Base-by-base conservation (phyloP, 2,888 invertebrate species). In the Erannis defoliaria region DNA sequence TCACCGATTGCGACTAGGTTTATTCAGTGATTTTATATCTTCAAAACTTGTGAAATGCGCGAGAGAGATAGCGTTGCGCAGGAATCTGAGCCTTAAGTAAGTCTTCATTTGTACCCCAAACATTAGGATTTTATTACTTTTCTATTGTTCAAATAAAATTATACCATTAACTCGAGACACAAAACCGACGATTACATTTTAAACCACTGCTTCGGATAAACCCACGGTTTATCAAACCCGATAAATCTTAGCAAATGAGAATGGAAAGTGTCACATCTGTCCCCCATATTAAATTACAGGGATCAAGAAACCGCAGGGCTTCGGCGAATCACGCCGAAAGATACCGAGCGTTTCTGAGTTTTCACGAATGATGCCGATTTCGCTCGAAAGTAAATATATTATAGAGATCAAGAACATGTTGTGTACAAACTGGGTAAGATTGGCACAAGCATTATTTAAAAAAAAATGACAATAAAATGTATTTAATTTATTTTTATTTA, bases 221-320 rank as follows among this genome's bases (percentile, higher is more conserved):
- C 50, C 55, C 19, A 40, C 51, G 43, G 54, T 55, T 54, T 60
- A 55, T 55, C 50, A 57, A 53, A 54, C 37, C 59, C 55, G 49
- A 67, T 67, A 64, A 67, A 67, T 64, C 62, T 61, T 60, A 61
- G 61, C 63, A 58, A 67, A 63, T 61, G 67, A 61, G 60, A 58
- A 65, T 63, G 65, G 65, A 55, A 59, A 62, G 45, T 56, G 65
- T 65, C 65, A 58, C 62, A 65, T 67, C 46, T 64, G 62, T 35
- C 26, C 48, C 40, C 57, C 18, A 48, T 59, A 67, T 67, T 66
- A 59, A 55, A 64, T 66, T 66, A 50, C 56, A 46, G 55, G 55
- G 64, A 66, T 64, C 64, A 66, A 68, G 64, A 58, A 63, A 64
- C 60, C 61, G 58, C 66, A 58, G 35, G 21, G 54, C 31, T 45